phyloP scores from a whole-genome alignment of 64 coral and sea anemone species.

The Orbicella faveolata region DNA sequence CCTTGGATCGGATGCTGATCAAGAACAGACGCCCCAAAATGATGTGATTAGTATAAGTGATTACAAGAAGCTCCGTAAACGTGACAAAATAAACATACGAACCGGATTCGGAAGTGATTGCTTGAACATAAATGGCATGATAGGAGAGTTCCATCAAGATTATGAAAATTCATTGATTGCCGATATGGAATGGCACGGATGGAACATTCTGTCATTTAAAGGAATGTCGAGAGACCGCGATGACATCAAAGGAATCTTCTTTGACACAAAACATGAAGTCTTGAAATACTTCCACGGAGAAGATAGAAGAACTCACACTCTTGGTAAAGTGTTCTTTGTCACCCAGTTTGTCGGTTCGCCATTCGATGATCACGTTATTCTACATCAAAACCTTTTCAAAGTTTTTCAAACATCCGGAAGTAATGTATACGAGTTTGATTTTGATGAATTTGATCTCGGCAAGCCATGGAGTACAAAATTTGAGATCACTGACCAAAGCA shows the following conservation, averaged over 20 bases:
- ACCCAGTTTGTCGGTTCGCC: not conserved
- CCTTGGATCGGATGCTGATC: too few species aligned
- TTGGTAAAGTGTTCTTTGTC: not conserved
- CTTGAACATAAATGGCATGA: not conserved
- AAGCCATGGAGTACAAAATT: not conserved
- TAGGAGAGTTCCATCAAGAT: not conserved
- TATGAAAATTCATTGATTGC: not conserved
- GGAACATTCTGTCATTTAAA: not conserved
- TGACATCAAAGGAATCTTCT: not conserved
- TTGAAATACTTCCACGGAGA: constrained; percentile 4
- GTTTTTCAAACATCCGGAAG: not conserved
- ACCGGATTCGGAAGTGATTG: not conserved
- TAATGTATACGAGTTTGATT: constrained; percentile 23
- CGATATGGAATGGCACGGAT: not conserved
- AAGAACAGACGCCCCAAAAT: not conserved
- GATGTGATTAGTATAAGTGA: not conserved
- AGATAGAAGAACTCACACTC: not conserved
- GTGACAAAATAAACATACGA: not conserved
- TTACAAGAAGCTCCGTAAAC: not conserved
- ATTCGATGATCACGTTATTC: constrained; percentile 23
- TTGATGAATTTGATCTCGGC: not conserved
- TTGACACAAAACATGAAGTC: not conserved
- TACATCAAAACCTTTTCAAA: not conserved
- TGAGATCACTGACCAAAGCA: not conserved
- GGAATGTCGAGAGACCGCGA: not conserved